Evolutionary conservation across 2,113 vertebrate genomes (phyloP).

Genomic region (Nothocercus nigrocapillus): DNA sequence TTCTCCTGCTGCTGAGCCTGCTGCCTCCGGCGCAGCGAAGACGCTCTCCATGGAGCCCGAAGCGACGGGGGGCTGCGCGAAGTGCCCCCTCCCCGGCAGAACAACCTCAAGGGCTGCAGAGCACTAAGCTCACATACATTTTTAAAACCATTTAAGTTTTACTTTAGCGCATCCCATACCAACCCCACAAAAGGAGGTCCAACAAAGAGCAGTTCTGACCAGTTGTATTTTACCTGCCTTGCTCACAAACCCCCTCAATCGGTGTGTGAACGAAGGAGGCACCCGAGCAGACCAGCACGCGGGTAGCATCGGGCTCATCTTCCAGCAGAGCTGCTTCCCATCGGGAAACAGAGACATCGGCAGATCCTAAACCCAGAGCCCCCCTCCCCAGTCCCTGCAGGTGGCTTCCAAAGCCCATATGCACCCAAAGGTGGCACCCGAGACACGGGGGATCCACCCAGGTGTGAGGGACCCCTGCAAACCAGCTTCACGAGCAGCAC

Average conservation of each 20-base stretch:
- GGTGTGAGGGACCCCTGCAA: too few relatives aligned
- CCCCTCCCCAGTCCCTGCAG: not conserved
- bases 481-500: not conserved
- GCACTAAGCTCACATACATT: not conserved
- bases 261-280: too few relatives aligned
- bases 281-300: too few relatives aligned
- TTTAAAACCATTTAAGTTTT: not conserved
- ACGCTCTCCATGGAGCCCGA: not conserved
- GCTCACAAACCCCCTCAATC: not conserved
- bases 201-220: not conserved
- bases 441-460: too few relatives aligned
- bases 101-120: fast-evolving
- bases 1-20: not conserved
- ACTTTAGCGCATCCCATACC: not conserved
- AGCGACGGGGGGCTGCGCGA: too few relatives aligned
- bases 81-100: too few relatives aligned
- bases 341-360: too few relatives aligned
- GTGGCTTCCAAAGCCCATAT: not conserved
- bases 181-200: not conserved
- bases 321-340: not conserved
- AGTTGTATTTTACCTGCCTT: not conserved
- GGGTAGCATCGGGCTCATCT: not conserved
- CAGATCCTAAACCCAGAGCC: not conserved
- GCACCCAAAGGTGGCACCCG: not conserved
- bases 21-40: not conserved